Conservation (phyloP, 2,888 invertebrate species). For the Aelia acuminata region DNA sequence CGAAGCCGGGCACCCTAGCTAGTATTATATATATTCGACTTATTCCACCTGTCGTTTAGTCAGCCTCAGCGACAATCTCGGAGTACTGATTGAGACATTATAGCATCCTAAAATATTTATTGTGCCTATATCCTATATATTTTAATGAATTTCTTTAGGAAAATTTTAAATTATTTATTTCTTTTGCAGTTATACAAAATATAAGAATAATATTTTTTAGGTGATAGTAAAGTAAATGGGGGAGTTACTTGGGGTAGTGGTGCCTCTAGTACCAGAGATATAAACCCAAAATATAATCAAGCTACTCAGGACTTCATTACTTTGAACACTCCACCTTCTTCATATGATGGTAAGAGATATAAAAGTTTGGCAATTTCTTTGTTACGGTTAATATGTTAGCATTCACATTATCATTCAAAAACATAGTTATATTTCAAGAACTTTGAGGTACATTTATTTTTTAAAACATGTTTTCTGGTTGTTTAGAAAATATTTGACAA, state of each 20-base stretch:
- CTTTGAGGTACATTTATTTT: not conserved
- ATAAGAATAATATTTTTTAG: conserved; percentile 3
- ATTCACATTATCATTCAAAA: not conserved
- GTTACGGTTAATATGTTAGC: not conserved
- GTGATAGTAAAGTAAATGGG: conserved; percentile 35
- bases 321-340: conserved; percentile 56
- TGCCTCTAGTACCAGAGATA: conserved; percentile 22
- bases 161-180: not conserved
- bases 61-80: too few relatives aligned
- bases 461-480: too few relatives aligned
- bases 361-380: not conserved
- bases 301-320: conserved; percentile 60
- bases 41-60: too few relatives aligned
- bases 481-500: too few relatives aligned
- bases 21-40: too few relatives aligned
- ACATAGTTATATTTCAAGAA: not conserved
- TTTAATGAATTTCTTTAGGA: too few relatives aligned
- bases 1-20: too few relatives aligned
- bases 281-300: conserved; percentile 34
- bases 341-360: conserved; percentile 54
- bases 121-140: too few relatives aligned
- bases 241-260: conserved; percentile 50
- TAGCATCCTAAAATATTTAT: too few relatives aligned
- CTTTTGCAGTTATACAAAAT: not conserved
- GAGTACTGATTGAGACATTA: too few relatives aligned